Percentiles rank a stretch among this genome's conserved stretches.
phyloP scores from a whole-genome alignment of 53 echinoderm and acorn worm species.

The Hippasteria phrygiana region DNA sequence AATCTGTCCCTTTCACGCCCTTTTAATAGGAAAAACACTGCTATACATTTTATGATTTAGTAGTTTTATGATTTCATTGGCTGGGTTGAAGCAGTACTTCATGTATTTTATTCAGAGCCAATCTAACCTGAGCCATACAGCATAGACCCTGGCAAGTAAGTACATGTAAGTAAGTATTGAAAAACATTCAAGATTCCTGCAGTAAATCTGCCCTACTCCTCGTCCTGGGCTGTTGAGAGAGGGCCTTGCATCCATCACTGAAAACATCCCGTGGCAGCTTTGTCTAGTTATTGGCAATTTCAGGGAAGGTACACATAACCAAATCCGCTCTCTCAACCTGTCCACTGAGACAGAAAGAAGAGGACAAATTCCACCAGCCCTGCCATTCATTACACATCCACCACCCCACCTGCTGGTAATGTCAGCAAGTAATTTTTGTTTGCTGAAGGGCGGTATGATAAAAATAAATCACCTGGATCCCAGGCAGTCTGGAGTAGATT shows the following conservation, averaged over 20 bases:
- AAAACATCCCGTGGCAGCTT: not conserved
- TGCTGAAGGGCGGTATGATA: conserved; percentile 30
- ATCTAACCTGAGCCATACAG: too few relatives aligned
- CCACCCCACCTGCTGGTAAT: conserved; percentile 33
- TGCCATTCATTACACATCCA: conserved; percentile 43
- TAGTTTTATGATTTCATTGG: too few relatives aligned
- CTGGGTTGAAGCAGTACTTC: too few relatives aligned
- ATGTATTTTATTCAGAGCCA: too few relatives aligned
- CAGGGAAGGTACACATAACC: not conserved
- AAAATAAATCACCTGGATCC: conserved; percentile 37
- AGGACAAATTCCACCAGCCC: not conserved
- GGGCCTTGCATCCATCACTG: not conserved
- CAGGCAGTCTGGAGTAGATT: not conserved
- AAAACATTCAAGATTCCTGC: conserved; percentile 1
- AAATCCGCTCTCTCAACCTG: not conserved
- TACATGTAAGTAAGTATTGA: not conserved
- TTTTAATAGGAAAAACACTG: too few relatives aligned
- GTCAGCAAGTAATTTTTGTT: conserved; percentile 4
- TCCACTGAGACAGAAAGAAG: not conserved
- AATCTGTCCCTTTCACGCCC: too few relatives aligned
- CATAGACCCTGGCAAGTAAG: too few relatives aligned
- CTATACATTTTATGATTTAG: too few relatives aligned
- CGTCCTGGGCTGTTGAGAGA: not conserved
- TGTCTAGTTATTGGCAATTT: conserved; percentile 4
- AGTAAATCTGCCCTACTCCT: not conserved